A percentile compares a stretch with the other conserved stretches of the same genome.
Evolutionary conservation across 2,888 invertebrate genomes (phyloP).

Genomic region (Drosophila hamatofila): DNA sequence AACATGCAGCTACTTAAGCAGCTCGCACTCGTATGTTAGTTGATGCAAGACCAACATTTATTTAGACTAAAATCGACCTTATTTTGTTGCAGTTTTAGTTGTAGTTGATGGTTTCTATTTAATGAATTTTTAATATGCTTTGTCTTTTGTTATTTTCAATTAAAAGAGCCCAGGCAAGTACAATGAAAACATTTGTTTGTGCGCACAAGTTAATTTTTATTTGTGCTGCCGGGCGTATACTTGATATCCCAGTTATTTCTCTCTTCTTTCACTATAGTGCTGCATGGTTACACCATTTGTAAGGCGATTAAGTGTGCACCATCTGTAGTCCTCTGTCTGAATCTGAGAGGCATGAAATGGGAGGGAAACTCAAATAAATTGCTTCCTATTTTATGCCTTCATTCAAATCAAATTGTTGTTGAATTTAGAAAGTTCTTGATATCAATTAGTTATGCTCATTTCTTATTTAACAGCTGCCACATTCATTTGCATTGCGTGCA

Average conservation of each 20-base stretch:
- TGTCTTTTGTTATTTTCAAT: slow-evolving; percentile 57
- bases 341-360: background rate
- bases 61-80: slow-evolving; percentile 32
- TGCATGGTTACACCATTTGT: slow-evolving; percentile 23
- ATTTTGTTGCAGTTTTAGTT: slow-evolving; percentile 15
- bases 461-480: background rate
- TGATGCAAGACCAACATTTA: slow-evolving; percentile 55
- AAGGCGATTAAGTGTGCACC: slow-evolving; percentile 47
- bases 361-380: background rate
- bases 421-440: background rate
- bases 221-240: slow-evolving; percentile 37
- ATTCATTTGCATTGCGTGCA: background rate
- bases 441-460: slow-evolving; percentile 10
- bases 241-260: slow-evolving; percentile 32
- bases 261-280: background rate
- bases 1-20: slow-evolving; percentile 62
- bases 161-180: slow-evolving; percentile 39
- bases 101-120: slow-evolving; percentile 64
- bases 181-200: slow-evolving; percentile 39
- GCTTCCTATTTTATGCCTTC: background rate
- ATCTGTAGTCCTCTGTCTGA: slow-evolving; percentile 14
- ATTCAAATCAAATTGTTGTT: background rate
- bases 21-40: slow-evolving; percentile 16
- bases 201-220: slow-evolving; percentile 38
- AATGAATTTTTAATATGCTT: slow-evolving; percentile 75